A percentile compares a stretch with the other conserved stretches of the same genome.
Conservation (phyloP, 2,797 vertebrate genomes). For the Odontamblyopus rebecca region DNA sequence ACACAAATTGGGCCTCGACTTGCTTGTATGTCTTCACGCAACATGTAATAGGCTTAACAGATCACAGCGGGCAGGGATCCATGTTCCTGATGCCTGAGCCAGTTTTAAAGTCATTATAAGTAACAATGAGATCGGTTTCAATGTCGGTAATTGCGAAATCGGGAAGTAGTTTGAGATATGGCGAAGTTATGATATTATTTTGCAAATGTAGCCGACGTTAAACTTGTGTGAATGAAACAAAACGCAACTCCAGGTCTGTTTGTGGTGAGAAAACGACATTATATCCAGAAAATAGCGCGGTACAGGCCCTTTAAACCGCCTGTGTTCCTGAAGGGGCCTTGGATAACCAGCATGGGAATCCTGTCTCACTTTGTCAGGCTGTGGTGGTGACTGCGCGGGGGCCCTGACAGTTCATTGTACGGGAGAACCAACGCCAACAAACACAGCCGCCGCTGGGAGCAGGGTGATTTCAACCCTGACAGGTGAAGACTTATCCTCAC, state of each 20-base stretch:
- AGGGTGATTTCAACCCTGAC: slow-evolving; percentile 48
- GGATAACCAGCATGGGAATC: neutral
- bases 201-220: no score
- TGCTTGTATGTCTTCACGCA: slow-evolving; percentile 56
- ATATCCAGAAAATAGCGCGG: no score
- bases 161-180: no score
- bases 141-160: no score
- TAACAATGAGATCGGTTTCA: no score
- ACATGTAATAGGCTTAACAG: slow-evolving; percentile 73
- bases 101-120: slow-evolving; percentile 48
- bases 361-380: slow-evolving; percentile 4
- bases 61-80: slow-evolving; percentile 47
- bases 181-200: no score
- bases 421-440: slow-evolving; percentile 39
- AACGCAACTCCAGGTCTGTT: no score
- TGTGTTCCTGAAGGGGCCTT: neutral
- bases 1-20: slow-evolving; percentile 55
- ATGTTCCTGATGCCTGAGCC: slow-evolving; percentile 44
- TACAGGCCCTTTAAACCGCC: slow-evolving; percentile 19
- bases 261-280: no score
- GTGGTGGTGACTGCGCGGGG: slow-evolving; percentile 6
- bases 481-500: slow-evolving; percentile 53
- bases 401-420: slow-evolving; percentile 41
- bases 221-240: no score
- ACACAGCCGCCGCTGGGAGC: slow-evolving; percentile 38